Evolutionary conservation across 2,888 invertebrate genomes (phyloP).

Genomic region (Yponomeuta plumbellus): DNA sequence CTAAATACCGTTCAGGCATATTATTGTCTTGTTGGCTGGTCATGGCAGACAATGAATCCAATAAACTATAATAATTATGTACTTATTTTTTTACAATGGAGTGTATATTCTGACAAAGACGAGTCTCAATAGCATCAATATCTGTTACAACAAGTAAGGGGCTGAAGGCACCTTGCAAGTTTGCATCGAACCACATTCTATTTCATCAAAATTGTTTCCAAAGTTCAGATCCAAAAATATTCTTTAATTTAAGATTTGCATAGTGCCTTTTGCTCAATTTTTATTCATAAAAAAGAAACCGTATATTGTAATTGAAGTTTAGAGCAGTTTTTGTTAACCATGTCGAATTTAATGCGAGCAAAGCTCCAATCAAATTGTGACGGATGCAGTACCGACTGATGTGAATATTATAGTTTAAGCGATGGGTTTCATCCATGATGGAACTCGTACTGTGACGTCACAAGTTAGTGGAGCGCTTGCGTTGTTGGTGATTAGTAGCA

Average conservation of each 20-base stretch:
- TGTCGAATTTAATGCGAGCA: conserved; percentile 10
- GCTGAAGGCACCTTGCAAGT: conserved; percentile 10
- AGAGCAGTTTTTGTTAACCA: conserved; percentile 39
- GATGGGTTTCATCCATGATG: neutral
- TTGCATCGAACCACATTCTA: conserved; percentile 26
- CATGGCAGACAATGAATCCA: neutral
- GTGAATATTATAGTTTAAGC: conserved; percentile 12
- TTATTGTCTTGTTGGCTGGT: neutral
- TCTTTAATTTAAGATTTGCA: conserved; percentile 59
- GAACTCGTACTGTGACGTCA: conserved; percentile 5
- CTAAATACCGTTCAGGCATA: neutral
- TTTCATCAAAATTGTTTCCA: conserved; percentile 39
- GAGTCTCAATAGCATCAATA: conserved; percentile 1
- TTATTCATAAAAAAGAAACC: conserved; percentile 47
- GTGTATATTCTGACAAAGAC: neutral
- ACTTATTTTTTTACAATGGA: neutral
- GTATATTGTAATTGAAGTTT: conserved; percentile 45
- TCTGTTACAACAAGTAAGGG: neutral
- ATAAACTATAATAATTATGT: neutral
- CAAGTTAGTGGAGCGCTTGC: neutral
- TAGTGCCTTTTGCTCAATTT: conserved; percentile 71
- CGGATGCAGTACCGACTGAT: conserved; percentile 12
- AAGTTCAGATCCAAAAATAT: conserved; percentile 54
- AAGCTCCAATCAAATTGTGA: conserved; percentile 5
- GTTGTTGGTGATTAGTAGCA: neutral